Base-by-base conservation (phyloP, 2,888 invertebrate genomes). In the Netelia fuscicornis region DNA sequence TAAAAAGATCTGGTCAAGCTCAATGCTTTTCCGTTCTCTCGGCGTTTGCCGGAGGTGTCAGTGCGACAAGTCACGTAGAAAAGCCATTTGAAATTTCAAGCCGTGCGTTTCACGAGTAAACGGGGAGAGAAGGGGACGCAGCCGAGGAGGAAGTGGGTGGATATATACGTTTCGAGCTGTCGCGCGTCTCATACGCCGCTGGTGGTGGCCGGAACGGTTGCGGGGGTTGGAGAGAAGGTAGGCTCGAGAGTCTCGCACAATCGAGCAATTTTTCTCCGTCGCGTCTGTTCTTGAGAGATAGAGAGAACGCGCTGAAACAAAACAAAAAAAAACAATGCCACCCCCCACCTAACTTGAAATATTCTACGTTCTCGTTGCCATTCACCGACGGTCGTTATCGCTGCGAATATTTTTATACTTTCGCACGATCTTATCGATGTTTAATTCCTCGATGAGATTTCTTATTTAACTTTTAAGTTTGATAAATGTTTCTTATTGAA, bases 41-140 rank as follows among this genome's bases (percentile, higher is more conserved):
- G 23, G 30, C 20, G 68, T 68, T 37, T 56, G 67, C 17, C 37
- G 70, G 23, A 71, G 81, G 42, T 54, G 76, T 80, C 70, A 30
- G 17, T 70, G 64, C 72, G 82, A 72, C 70, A 58, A 72, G 82
- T 71, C 86, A 87, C 87, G 87, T 85, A 87, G 74, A 86, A 86
- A 87, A 87, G 83, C 86, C 80, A 85, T 87, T 87, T 86, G 86
- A 56, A 83, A 87, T 84, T 71, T 75, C 81, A 71, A 85, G 75
- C 71, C 74, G 78, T 76, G 79, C 74, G 84, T 81, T 71, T 48
- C 79, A 75, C 68, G 78, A 67, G 79, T 54, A 62, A 78, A 78
- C 67, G 60, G 52, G 25, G 25, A 48, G 37, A 8, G 37, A 5
- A 1, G 37, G 37, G 37, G 37, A 0, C 2, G 30, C 30, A 30